phyloP scores from a whole-genome alignment of 2,888 invertebrate species.

The Petrolisthes cinctipes region DNA sequence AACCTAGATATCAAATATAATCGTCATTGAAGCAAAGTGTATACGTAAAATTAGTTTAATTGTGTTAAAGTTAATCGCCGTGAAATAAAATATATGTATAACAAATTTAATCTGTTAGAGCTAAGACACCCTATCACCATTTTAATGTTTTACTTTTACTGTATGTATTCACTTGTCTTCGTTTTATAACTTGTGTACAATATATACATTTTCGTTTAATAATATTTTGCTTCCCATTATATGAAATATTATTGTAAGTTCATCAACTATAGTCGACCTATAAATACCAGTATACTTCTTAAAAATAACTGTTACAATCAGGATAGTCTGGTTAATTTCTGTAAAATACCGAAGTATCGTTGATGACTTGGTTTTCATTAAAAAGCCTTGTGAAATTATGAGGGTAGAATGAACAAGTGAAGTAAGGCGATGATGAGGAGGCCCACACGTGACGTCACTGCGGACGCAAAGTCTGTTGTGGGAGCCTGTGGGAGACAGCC shows the following conservation, averaged over 20 bases:
- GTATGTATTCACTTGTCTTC: too few species aligned
- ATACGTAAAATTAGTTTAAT: neutral
- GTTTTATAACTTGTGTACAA: neutral
- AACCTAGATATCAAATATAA: neutral
- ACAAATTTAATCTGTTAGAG: too few species aligned
- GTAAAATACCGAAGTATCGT: neutral
- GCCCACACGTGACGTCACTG: neutral
- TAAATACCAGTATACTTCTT: neutral
- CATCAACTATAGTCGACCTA: too few species aligned
- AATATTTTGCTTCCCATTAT: too few species aligned
- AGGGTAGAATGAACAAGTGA: neutral
- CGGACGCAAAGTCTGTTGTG: neutral
- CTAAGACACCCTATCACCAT: too few species aligned
- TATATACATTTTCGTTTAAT: too few species aligned
- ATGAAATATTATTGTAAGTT: too few species aligned
- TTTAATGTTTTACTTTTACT: too few species aligned
- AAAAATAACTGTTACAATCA: neutral
- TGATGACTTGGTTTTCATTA: neutral
- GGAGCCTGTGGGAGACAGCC: too few species aligned
- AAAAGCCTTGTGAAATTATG: neutral
- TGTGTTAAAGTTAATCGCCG: neutral
- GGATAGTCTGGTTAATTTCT: neutral
- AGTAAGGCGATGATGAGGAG: neutral
- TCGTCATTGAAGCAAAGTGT: neutral
- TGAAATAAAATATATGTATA: too few species aligned